phyloP scores from a whole-genome alignment of 2,888 invertebrate genomes.

The Entomobrya multifasciata region DNA sequence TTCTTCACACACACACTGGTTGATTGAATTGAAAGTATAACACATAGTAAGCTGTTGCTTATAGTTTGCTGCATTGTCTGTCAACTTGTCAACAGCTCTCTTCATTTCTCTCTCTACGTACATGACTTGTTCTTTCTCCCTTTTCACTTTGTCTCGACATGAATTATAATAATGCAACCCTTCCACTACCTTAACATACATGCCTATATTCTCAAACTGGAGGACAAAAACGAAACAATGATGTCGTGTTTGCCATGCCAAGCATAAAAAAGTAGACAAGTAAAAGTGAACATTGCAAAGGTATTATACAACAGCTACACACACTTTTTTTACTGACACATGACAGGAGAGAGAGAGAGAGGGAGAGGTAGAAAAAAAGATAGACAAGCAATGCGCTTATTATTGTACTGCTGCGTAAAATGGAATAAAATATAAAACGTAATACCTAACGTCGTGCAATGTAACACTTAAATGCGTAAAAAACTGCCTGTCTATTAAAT shows the following conservation, averaged over 20 bases:
- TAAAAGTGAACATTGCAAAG: not conserved
- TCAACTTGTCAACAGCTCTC: conserved; percentile 71
- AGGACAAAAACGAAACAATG: conserved; percentile 43
- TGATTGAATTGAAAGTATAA: conserved; percentile 32
- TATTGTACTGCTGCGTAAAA: not conserved
- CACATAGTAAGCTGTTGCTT: conserved; percentile 57
- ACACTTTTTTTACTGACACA: conserved; percentile 32
- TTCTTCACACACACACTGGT: not conserved
- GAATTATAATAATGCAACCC: conserved; percentile 36
- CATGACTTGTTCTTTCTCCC: not conserved
- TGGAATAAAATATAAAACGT: not conserved
- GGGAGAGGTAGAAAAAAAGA: conserved; percentile 22
- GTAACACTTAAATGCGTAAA: too few relatives aligned
- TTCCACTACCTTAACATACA: not conserved
- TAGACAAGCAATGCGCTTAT: conserved; percentile 41
- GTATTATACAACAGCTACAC: not conserved
- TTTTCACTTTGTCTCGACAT: conserved; percentile 20
- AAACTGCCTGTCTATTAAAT: too few relatives aligned
- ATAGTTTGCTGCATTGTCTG: conserved; percentile 35
- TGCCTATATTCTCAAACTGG: conserved; percentile 18
- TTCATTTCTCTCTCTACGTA: conserved; percentile 49
- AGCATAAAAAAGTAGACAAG: not conserved
- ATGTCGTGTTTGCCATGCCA: conserved; percentile 37
- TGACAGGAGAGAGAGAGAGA: conserved; percentile 50
- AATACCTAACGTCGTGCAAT: not conserved